These are phyloP conservation scores for Grantiella picta DNA, from an alignment of 2,113 vertebrate genomes.

Conservation along the genomic window DNA sequence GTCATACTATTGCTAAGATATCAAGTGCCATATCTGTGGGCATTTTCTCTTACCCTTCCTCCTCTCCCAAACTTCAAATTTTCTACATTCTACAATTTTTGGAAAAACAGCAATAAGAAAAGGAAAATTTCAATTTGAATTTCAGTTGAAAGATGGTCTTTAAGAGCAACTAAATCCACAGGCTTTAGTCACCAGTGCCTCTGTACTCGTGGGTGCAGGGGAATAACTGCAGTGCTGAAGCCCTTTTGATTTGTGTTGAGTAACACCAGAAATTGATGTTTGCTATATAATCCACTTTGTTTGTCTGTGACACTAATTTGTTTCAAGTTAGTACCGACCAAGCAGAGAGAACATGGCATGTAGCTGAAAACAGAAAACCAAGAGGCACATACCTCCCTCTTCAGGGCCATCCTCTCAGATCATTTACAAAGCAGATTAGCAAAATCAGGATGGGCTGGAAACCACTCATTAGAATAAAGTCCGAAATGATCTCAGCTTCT, in stretches of 20 bases:
- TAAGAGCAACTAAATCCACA: background rate
- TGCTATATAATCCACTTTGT: background rate
- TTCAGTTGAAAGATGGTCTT: background rate
- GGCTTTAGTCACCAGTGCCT: background rate
- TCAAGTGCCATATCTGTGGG: background rate
- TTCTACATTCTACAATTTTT: background rate
- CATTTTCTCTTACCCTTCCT: background rate
- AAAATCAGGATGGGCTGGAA: background rate
- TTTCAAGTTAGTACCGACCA: background rate
- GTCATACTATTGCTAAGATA: background rate
- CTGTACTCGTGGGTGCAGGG: background rate
- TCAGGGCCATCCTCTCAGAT: background rate
- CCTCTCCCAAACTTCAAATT: background rate
- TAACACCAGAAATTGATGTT: background rate
- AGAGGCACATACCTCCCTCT: fast-evolving
- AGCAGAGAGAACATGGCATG: background rate
- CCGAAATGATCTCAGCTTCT: background rate
- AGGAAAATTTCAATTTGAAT: background rate
- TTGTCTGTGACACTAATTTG: background rate
- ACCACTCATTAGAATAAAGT: background rate
- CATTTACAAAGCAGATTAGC: background rate
- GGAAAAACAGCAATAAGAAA: background rate
- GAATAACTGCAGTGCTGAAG: background rate
- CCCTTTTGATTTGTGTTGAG: background rate
- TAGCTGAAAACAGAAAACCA: background rate